These are phyloP conservation scores for Teleopsis dalmanni DNA, from an alignment of 1,140 invertebrate genomes.

Conservation along the genomic window DNA sequence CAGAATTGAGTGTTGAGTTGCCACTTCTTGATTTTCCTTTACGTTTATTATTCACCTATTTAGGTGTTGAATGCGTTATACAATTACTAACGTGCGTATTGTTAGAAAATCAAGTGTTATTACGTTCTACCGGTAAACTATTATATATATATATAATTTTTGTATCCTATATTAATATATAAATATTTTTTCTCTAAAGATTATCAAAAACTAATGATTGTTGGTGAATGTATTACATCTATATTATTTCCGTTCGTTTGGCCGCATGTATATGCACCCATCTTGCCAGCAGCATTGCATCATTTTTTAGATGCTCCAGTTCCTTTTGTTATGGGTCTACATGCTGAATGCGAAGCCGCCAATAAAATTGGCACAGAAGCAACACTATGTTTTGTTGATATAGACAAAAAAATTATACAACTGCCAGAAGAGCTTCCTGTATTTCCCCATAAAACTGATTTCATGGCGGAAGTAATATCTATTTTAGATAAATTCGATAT, in stretches of 20 bases:
- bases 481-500: constrained; percentile 64
- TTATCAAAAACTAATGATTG: constrained; percentile 92
- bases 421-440: constrained; percentile 90
- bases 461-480: constrained; percentile 77
- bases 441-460: constrained; percentile 83
- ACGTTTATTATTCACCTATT: constrained; percentile 73
- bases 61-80: constrained; percentile 85
- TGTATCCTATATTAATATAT: not conserved
- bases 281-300: constrained; percentile 87
- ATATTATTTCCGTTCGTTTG: constrained; percentile 92
- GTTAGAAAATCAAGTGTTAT: constrained; percentile 92
- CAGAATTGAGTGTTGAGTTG: constrained; percentile 67
- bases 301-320: constrained; percentile 99
- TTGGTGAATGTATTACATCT: constrained; percentile 87
- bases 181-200: constrained; percentile 48
- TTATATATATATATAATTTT: not conserved
- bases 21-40: constrained; percentile 92
- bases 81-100: constrained; percentile 93
- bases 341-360: constrained; percentile 49
- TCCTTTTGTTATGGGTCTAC: constrained; percentile 95
- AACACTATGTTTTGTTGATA: constrained; percentile 91
- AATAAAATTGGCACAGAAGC: constrained; percentile 59
- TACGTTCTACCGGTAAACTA: constrained; percentile 75
- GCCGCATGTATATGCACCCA: constrained; percentile 99
- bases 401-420: constrained; percentile 86